A percentile compares a stretch with the other conserved stretches of the same genome.
phyloP scores from a whole-genome alignment of 2,113 vertebrate genomes.

The Cheirogaleus medius region DNA sequence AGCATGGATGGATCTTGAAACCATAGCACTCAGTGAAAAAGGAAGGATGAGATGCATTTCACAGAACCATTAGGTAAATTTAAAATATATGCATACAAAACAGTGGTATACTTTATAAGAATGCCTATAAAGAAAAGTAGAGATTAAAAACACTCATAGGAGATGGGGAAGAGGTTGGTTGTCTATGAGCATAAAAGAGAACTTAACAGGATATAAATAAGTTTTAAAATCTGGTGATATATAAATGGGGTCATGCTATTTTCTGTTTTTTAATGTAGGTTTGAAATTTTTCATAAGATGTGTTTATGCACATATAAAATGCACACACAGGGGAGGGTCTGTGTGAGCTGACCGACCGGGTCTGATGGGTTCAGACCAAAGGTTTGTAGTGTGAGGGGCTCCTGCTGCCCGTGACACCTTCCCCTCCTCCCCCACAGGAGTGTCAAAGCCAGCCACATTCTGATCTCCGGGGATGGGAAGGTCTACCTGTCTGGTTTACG shows the following conservation, averaged over 20 bases:
- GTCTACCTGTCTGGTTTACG: conserved; percentile 96
- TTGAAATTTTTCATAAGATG: not conserved
- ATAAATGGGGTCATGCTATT: not conserved
- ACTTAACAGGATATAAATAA: not conserved
- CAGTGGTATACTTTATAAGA: not conserved
- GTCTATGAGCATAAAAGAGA: not conserved
- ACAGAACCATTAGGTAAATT: not conserved
- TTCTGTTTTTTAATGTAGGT: not conserved
- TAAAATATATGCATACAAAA: not conserved
- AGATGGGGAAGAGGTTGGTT: not conserved
- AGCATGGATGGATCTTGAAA: not conserved
- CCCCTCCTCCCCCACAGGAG: conserved; percentile 85
- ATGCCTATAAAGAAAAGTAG: not conserved
- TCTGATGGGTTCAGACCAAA: not conserved
- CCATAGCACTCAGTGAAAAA: not conserved
- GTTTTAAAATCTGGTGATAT: not conserved
- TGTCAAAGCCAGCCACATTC: conserved; percentile 97
- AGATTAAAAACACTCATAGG: not conserved
- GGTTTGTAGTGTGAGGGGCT: not conserved
- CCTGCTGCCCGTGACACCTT: not conserved
- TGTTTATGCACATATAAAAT: not conserved
- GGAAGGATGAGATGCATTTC: not conserved
- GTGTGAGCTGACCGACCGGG: not conserved
- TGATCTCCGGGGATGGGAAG: conserved; percentile 95
- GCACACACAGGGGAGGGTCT: not conserved